Percentiles rank a stretch among this genome's conserved stretches.
phyloP scores from a whole-genome alignment of 1,140 invertebrate genomes.

The Pogonomyrmex barbatus region DNA sequence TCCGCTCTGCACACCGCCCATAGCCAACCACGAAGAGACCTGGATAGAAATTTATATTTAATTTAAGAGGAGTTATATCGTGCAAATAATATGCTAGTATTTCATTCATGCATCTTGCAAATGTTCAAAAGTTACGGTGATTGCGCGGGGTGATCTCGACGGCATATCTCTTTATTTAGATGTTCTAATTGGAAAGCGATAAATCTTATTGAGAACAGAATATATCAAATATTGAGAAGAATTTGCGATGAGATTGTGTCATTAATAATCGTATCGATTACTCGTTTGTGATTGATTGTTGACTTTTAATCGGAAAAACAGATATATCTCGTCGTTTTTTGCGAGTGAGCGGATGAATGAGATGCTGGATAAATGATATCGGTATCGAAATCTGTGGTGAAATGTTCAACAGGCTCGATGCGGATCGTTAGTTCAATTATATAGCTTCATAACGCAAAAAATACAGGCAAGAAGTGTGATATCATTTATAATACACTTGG shows the following conservation, averaged over 20 bases:
- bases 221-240: not conserved
- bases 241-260: not conserved
- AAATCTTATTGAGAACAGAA: not conserved
- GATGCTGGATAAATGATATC: not conserved
- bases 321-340: not conserved
- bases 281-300: slow-evolving; percentile 11
- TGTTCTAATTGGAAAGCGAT: not conserved
- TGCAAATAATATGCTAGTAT: not conserved
- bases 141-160: not conserved
- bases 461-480: not conserved
- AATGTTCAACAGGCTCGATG: not conserved
- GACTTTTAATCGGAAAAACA: not conserved
- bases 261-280: not conserved
- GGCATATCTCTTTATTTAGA: not conserved
- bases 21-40: slow-evolving; percentile 70
- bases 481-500: slow-evolving; percentile 18
- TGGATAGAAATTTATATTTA: slow-evolving; percentile 58
- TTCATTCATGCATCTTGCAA: not conserved
- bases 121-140: not conserved
- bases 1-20: slow-evolving; percentile 84
- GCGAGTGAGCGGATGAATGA: not conserved
- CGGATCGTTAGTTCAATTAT: not conserved
- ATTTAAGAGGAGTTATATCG: not conserved
- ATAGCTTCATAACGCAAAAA: not conserved
- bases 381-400: not conserved